These are phyloP conservation scores for Leucosticte australis DNA, from an alignment of 2,113 vertebrate genomes.

Conservation along the genomic window DNA sequence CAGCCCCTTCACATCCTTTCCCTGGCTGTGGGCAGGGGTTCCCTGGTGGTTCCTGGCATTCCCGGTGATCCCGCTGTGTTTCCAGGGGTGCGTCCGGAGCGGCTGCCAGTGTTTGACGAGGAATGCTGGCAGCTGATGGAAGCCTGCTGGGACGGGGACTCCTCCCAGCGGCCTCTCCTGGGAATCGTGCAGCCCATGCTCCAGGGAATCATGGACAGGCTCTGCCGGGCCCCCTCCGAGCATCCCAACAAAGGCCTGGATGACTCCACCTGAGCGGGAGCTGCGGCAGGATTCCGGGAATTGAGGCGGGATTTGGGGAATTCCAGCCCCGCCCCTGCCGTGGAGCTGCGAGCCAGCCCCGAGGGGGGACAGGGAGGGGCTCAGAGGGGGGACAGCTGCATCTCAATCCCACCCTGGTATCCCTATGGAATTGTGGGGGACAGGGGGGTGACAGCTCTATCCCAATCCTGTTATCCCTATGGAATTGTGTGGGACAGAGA, in stretches of 20 bases:
- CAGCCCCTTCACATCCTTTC: too few relatives aligned
- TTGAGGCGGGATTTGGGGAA: neutral
- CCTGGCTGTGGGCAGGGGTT: neutral
- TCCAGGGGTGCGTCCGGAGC: slow-evolving; percentile 73
- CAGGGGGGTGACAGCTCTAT: too few relatives aligned
- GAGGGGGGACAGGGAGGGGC: neutral
- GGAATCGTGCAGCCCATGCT: slow-evolving; percentile 96
- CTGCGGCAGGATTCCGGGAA: neutral
- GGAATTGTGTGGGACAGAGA: too few relatives aligned
- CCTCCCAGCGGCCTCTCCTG: slow-evolving; percentile 88
- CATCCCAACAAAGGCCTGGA: slow-evolving; percentile 80
- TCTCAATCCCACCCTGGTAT: too few relatives aligned
- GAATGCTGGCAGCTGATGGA: slow-evolving; percentile 99
- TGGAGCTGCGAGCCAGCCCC: neutral
- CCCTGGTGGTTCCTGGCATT: neutral
- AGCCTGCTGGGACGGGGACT: slow-evolving; percentile 94
- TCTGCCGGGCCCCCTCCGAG: slow-evolving; percentile 78
- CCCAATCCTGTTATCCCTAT: too few relatives aligned
- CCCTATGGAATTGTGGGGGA: too few relatives aligned
- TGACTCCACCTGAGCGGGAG: slow-evolving; percentile 86
- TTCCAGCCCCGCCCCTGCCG: neutral
- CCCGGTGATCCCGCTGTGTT: neutral
- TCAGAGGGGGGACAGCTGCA: too few relatives aligned
- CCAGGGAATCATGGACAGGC: slow-evolving; percentile 88
- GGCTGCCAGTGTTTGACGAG: slow-evolving; percentile 87